These are phyloP conservation scores for Nansenia antarctica DNA, from an alignment of 2,113 vertebrate genomes.

Conservation along the genomic window DNA sequence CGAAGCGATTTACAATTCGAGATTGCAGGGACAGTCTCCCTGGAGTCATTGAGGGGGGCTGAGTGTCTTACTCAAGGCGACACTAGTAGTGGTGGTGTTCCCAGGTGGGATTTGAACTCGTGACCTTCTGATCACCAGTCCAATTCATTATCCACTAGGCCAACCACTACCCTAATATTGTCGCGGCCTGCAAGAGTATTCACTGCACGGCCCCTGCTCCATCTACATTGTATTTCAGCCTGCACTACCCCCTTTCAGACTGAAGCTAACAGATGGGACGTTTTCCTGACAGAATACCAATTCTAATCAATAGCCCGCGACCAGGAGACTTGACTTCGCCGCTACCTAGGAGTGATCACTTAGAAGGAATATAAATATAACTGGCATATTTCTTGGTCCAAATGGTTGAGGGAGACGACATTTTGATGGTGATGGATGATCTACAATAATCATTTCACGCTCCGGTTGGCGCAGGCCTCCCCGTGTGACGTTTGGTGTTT, in stretches of 20 bases:
- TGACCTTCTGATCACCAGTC: no score
- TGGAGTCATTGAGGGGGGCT: no score
- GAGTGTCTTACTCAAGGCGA: no score
- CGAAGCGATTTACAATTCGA: no score
- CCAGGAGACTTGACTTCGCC: not conserved
- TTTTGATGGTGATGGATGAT: constrained; percentile 39
- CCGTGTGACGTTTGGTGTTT: constrained; percentile 41
- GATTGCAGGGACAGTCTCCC: no score
- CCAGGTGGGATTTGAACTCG: no score
- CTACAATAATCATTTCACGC: constrained; percentile 24
- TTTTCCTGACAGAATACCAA: not conserved
- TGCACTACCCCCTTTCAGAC: not conserved
- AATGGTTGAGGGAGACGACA: constrained; percentile 36
- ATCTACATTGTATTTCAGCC: no score
- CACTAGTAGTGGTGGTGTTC: no score
- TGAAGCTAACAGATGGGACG: not conserved
- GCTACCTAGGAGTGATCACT: not conserved
- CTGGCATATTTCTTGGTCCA: constrained; percentile 23
- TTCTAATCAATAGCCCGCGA: not conserved
- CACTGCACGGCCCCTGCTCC: no score
- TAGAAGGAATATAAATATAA: not conserved
- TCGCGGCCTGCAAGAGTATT: no score
- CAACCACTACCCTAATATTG: no score
- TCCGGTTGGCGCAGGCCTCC: constrained; percentile 35
- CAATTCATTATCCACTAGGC: no score